Conservation (phyloP, 2,797 vertebrate genomes). For the Acrossocheilus fasciatus region DNA sequence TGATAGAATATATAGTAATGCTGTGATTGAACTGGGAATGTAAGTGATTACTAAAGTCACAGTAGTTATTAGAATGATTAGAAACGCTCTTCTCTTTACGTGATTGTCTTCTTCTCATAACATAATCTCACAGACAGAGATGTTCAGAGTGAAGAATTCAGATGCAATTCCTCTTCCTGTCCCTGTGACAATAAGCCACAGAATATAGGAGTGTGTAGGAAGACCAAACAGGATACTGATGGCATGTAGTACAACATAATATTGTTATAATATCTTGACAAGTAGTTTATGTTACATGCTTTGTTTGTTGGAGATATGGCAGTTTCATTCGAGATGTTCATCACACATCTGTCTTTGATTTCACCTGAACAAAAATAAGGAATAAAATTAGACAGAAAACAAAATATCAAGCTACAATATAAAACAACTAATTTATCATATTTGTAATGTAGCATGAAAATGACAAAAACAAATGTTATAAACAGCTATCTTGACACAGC, state of each 20-base stretch:
- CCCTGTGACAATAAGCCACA: neutral
- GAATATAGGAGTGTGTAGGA: no score
- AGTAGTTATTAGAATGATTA: slow-evolving; percentile 31
- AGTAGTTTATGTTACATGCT: no score
- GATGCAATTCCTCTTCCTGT: neutral
- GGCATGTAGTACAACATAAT: no score
- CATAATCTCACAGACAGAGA: slow-evolving; percentile 36
- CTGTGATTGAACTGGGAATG: slow-evolving; percentile 1
- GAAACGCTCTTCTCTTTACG: slow-evolving; percentile 46
- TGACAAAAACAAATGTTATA: neutral
- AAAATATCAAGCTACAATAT: neutral
- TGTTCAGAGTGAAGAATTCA: slow-evolving; percentile 40
- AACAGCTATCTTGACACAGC: neutral
- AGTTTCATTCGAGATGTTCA: no score
- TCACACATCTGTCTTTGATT: no score
- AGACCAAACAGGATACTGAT: no score
- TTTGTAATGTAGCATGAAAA: neutral
- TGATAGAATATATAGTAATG: slow-evolving; percentile 9
- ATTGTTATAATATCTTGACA: no score
- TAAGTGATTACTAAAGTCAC: slow-evolving; percentile 23
- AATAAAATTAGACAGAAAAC: neutral
- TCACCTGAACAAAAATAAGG: neutral
- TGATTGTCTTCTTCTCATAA: slow-evolving; percentile 8
- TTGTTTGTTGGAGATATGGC: no score
- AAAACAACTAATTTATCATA: neutral